Evolutionary conservation across 1,140 invertebrate species (phyloP).

Genomic region (Philopotamus ludificatus): DNA sequence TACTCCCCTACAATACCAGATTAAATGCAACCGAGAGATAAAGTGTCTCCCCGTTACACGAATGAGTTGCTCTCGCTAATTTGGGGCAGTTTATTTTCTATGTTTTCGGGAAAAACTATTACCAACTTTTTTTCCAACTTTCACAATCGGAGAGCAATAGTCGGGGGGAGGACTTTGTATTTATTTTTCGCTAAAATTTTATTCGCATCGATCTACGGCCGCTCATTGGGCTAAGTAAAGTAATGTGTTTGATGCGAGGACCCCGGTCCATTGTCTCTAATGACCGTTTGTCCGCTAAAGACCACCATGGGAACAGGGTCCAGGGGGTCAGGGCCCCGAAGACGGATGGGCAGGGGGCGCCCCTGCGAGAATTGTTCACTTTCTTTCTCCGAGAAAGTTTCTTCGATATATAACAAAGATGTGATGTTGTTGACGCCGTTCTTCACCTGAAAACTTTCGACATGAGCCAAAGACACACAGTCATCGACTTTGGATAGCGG

Average conservation of each 20-base stretch:
- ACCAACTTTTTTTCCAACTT: background rate
- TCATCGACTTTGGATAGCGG: too few relatives aligned
- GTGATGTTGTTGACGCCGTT: constrained; percentile 14
- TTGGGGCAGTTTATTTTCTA: constrained; percentile 34
- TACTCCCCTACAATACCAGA: constrained; percentile 23
- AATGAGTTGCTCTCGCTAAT: constrained; percentile 37
- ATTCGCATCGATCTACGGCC: background rate
- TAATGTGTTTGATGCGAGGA: background rate
- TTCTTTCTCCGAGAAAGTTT: constrained; percentile 37
- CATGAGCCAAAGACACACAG: too few relatives aligned
- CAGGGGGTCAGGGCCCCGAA: background rate
- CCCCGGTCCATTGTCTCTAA: constrained; percentile 37
- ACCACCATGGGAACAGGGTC: constrained; percentile 29
- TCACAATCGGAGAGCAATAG: background rate
- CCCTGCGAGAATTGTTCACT: constrained; percentile 37
- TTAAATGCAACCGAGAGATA: constrained; percentile 20
- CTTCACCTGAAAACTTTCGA: too few relatives aligned
- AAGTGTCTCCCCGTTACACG: constrained; percentile 23
- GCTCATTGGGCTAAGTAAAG: background rate
- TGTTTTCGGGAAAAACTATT: constrained; percentile 18
- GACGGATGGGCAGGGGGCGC: background rate
- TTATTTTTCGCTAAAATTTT: background rate
- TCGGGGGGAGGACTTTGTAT: background rate
- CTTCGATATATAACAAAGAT: constrained; percentile 31
- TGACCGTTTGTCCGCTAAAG: constrained; percentile 41